Evolutionary conservation across 1,140 invertebrate species (phyloP).

Genomic region (Tribolium castaneum): DNA sequence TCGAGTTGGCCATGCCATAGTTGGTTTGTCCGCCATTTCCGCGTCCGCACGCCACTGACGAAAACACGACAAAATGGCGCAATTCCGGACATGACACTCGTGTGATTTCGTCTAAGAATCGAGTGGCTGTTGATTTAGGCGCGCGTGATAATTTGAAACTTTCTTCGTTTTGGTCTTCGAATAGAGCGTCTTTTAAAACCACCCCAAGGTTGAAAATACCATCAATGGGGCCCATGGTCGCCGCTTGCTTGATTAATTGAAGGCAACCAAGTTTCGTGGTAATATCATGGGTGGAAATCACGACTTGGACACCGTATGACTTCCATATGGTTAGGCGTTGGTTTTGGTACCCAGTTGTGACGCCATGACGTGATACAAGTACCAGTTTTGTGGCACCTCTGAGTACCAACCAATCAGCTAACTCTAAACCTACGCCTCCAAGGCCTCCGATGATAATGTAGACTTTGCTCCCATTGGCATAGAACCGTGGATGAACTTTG

Average conservation of each 20-base stretch:
- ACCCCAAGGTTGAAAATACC: slow-evolving; percentile 85
- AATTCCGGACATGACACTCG: slow-evolving; percentile 67
- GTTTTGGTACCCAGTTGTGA: slow-evolving; percentile 83
- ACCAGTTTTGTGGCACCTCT: slow-evolving; percentile 83
- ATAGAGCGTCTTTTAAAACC: slow-evolving; percentile 68
- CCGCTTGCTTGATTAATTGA: slow-evolving; percentile 70
- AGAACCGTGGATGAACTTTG: slow-evolving; percentile 47
- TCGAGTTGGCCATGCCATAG: slow-evolving; percentile 81
- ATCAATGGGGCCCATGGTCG: slow-evolving; percentile 72
- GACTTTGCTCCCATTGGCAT: slow-evolving; percentile 64
- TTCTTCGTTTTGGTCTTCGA: slow-evolving; percentile 68
- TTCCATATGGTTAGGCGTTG: slow-evolving; percentile 63
- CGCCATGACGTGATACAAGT: slow-evolving; percentile 81
- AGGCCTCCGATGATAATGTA: slow-evolving; percentile 80
- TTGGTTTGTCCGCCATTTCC: slow-evolving; percentile 91
- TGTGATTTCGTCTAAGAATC: slow-evolving; percentile 66
- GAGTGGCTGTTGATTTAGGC: slow-evolving; percentile 66
- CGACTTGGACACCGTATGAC: slow-evolving; percentile 68
- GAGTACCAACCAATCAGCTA: slow-evolving; percentile 88
- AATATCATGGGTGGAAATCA: slow-evolving; percentile 63
- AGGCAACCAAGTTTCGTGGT: slow-evolving; percentile 66
- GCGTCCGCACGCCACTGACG: slow-evolving; percentile 87
- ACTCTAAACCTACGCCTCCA: slow-evolving; percentile 90
- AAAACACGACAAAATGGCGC: slow-evolving; percentile 78
- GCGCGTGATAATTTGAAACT: slow-evolving; percentile 65